Percentiles rank a stretch among this genome's conserved stretches.
Conservation (phyloP, 2,888 invertebrate genomes). For the Acholoe squamosa region DNA sequence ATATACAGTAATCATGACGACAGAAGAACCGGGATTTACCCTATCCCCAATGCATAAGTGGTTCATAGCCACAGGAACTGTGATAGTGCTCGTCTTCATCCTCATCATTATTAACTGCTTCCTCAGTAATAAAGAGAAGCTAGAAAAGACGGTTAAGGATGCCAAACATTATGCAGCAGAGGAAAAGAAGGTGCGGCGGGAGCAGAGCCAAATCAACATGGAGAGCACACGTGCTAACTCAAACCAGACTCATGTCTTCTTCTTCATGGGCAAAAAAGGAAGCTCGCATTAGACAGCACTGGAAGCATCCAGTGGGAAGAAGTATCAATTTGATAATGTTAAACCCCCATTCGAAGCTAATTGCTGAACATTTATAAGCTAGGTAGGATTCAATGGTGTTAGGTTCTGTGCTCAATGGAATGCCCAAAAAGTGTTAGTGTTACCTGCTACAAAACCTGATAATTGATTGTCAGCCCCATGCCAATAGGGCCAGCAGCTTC, state of each 20-base stretch:
- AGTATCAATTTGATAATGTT: too few relatives aligned
- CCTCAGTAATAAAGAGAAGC: background rate
- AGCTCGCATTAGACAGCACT: background rate
- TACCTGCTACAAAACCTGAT: too few relatives aligned
- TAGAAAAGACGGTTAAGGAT: constrained; percentile 21
- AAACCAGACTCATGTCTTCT: constrained; percentile 27
- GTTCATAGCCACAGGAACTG: constrained; percentile 37
- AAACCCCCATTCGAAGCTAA: too few relatives aligned
- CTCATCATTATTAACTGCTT: constrained; percentile 30
- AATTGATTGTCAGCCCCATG: too few relatives aligned
- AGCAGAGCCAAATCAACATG: background rate
- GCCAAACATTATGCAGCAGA: constrained; percentile 29
- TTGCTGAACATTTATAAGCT: too few relatives aligned
- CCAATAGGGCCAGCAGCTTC: too few relatives aligned
- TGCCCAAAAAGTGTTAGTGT: too few relatives aligned
- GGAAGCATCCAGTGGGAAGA: too few relatives aligned
- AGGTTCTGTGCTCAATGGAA: too few relatives aligned
- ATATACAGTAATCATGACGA: background rate
- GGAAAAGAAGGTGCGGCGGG: constrained; percentile 13
- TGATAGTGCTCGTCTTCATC: constrained; percentile 12
- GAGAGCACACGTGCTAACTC: background rate
- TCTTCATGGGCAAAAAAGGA: background rate
- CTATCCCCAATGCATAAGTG: constrained; percentile 29
- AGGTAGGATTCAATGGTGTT: too few relatives aligned
- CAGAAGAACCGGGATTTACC: background rate